Evolutionary conservation across 2,797 vertebrate species (phyloP).

Genomic region (Sebastes wilsoni): DNA sequence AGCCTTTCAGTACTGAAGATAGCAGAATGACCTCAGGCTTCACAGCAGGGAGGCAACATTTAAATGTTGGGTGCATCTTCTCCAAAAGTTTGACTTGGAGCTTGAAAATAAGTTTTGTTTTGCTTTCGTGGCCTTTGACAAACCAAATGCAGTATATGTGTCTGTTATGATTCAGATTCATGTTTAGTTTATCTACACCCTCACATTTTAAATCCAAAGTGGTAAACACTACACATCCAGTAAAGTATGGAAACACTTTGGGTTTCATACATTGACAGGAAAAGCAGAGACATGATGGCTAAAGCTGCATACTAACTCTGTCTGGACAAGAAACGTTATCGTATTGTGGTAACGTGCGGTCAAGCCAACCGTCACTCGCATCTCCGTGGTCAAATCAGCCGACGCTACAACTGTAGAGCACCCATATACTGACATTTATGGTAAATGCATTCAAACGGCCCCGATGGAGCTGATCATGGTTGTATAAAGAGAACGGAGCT

Average conservation of each 20-base stretch:
- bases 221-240: no score
- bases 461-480: no score
- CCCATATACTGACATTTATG: no score
- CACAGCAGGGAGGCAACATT: neutral
- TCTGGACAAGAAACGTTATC: no score
- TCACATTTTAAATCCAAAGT: accelerated
- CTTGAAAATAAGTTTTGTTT: neutral
- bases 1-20: neutral
- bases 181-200: neutral
- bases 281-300: no score
- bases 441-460: no score
- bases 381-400: no score
- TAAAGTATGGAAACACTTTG: no score
- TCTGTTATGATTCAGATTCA: neutral
- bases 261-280: no score
- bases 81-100: neutral
- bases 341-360: accelerated
- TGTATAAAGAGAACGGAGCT: no score
- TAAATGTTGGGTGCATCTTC: neutral
- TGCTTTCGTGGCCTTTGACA: neutral
- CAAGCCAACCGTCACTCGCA: accelerated
- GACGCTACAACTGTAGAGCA: no score
- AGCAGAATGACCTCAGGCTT: slow-evolving; percentile 5
- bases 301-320: no score
- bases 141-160: neutral